Evolutionary conservation across 2,113 vertebrate genomes (phyloP).

Genomic region (Myrmophylax atrothorax): DNA sequence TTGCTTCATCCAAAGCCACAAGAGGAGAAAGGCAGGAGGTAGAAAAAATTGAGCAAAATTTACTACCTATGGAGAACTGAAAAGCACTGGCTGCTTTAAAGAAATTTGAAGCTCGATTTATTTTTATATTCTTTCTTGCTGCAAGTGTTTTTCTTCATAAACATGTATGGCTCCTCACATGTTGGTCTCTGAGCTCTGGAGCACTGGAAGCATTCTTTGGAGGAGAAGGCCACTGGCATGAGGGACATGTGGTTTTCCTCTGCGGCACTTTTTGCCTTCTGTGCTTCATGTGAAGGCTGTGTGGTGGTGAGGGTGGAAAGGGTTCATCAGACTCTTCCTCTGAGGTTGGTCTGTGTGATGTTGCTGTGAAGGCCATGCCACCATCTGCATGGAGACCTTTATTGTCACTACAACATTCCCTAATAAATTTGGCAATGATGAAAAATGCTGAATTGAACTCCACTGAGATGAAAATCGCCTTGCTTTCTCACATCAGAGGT

Average conservation of each 20-base stretch:
- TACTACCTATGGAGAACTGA: background rate
- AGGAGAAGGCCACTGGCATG: rapidly evolving
- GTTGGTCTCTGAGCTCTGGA: background rate
- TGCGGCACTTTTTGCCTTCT: background rate
- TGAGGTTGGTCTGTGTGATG: background rate
- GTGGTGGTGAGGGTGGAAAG: background rate
- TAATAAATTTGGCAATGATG: background rate
- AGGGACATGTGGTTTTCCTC: rapidly evolving
- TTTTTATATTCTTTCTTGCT: background rate
- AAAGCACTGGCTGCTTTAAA: background rate
- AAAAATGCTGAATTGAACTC: background rate
- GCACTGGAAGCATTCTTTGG: background rate
- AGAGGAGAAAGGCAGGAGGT: background rate
- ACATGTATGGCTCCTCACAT: background rate
- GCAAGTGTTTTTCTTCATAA: background rate
- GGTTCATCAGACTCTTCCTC: background rate
- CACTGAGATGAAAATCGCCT: background rate
- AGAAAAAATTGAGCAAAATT: background rate
- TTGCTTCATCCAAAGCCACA: background rate
- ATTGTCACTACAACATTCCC: background rate
- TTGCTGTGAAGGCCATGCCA: background rate
- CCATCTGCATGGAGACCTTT: background rate
- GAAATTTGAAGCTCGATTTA: background rate
- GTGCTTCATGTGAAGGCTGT: background rate
- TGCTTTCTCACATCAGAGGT: background rate